phyloP scores from a whole-genome alignment of 92 coral and sea anemone genomes.

The Parazoanthus darwini region DNA sequence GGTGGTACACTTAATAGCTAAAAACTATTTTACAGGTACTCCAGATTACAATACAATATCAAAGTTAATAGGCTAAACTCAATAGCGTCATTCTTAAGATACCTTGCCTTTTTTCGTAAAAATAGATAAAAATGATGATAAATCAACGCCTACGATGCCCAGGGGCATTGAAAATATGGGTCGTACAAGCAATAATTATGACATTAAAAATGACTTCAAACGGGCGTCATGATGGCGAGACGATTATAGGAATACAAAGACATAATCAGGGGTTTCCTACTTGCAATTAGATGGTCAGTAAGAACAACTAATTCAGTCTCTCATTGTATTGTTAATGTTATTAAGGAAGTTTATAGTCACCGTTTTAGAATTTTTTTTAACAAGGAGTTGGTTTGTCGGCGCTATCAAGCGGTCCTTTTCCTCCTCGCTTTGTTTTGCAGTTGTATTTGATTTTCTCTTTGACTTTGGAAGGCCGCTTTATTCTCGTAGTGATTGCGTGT shows the following conservation, averaged over 20 bases:
- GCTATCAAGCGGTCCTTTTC: neutral
- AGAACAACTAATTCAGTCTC: neutral
- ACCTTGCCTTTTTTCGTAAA: neutral
- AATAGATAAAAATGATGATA: neutral
- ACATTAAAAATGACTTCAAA: neutral
- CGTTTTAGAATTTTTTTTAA: neutral
- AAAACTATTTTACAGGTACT: no score
- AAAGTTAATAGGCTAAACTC: no score
- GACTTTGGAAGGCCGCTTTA: neutral
- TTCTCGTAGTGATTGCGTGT: neutral
- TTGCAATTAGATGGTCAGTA: neutral
- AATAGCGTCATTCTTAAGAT: neutral
- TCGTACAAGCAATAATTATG: neutral
- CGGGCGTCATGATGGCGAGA: neutral
- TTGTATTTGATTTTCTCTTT: neutral
- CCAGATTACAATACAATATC: no score
- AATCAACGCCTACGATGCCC: neutral
- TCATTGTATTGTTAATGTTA: neutral
- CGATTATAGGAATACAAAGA: neutral
- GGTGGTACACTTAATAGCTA: no score
- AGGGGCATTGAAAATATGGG: neutral
- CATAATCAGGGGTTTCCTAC: neutral
- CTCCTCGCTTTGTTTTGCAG: slow-evolving; percentile 10
- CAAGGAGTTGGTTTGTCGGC: neutral
- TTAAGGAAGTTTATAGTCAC: neutral